Base-by-base conservation (phyloP, 2,888 invertebrate genomes). In the Conistra vaccinii region DNA sequence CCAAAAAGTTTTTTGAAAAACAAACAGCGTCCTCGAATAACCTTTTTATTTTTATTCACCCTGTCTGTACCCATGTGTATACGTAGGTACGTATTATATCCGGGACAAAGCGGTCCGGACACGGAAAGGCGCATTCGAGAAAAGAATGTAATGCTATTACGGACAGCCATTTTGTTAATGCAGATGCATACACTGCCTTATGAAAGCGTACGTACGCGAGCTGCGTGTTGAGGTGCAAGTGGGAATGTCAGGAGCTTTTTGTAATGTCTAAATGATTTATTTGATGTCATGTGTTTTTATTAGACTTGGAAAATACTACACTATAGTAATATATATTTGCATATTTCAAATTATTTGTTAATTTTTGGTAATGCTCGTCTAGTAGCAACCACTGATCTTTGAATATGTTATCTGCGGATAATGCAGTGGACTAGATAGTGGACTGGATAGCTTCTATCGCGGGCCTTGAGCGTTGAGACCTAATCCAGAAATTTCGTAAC, bases 151-250 rank as follows among this genome's bases (percentile, higher is more conserved):
- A 91, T 90, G 87, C 80, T 88, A 89, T 92, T 91, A 91, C 85
- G 73, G 84, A 67, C 79, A 85, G 88, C 90, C 90, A 90, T 92
- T 91, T 90, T 90, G 90, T 90, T 91, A 92, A 92, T 92, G 91
- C 90, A 91, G 89, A 89, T 90, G 90, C 90, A 90, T 85, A 88
- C 80, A 81, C 77, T 85, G 83, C 81, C 80, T 78, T 85, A 85
- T 85, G 74, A 84, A 86, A 83, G 82, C 68, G 78, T 81, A 66
- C 66, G 75, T 76, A 71, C 70, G 23, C 17, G 45, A 35, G 61
- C 67, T 84, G 84, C 76, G 77, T 76, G 81, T 72, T 45, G 65
- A 65, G 42, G 76, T 42, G 23, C 20, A 71, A 69, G 23, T 73
- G 1, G 2, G 61, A 55, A 60, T 65, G 2, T n/a, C 6, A 1